Percentiles rank a stretch among this genome's conserved stretches.
These are phyloP conservation scores for Agrypnus murinus DNA, from an alignment of 2,888 invertebrate species.

Conservation along the genomic window DNA sequence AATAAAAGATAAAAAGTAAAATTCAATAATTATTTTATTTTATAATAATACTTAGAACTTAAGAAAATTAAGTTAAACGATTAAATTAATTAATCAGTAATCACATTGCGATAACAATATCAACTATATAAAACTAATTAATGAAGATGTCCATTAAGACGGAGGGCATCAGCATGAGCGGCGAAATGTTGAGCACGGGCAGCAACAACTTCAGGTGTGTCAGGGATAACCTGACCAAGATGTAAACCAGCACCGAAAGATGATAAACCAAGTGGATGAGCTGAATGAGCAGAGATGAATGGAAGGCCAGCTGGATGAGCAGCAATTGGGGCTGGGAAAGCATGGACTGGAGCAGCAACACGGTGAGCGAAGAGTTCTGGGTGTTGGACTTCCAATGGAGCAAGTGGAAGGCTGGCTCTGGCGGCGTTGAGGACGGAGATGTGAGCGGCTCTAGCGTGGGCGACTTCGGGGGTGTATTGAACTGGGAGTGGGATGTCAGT, in stretches of 20 bases:
- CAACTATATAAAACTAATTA: too few relatives aligned
- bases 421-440: slow-evolving; percentile 42
- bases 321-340: slow-evolving; percentile 32
- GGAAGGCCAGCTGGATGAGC: too few relatives aligned
- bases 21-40: too few relatives aligned
- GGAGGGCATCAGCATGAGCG: slow-evolving; percentile 49
- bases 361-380: slow-evolving; percentile 7
- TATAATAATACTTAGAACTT: too few relatives aligned
- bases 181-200: slow-evolving; percentile 54
- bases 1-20: too few relatives aligned
- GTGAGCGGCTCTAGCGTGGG: slow-evolving; percentile 56
- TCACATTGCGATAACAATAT: too few relatives aligned
- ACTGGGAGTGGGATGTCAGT: slow-evolving; percentile 56
- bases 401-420: slow-evolving; percentile 28
- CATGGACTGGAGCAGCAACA: too few relatives aligned
- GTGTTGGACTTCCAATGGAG: slow-evolving; percentile 6
- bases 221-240: slow-evolving; percentile 37
- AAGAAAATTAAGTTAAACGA: too few relatives aligned
- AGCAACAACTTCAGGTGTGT: slow-evolving; percentile 59
- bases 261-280: too few relatives aligned
- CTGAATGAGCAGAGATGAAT: background rate
- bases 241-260: too few relatives aligned
- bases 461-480: slow-evolving; percentile 60
- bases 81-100: too few relatives aligned
- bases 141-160: too few relatives aligned